Conservation (phyloP, 2,888 invertebrate species). For the Busseola fusca region DNA sequence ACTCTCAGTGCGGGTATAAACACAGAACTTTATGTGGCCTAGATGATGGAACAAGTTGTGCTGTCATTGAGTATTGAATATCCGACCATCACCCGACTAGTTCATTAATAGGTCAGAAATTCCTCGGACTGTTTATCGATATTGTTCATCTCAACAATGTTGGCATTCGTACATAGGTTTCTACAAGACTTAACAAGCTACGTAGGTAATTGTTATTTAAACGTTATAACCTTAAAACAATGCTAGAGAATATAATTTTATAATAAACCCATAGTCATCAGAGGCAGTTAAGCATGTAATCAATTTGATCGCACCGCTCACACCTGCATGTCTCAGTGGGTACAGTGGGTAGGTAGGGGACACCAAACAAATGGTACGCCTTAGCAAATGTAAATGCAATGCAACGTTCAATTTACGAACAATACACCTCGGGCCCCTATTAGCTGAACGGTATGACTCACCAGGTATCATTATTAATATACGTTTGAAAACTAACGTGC, state of each 20-base stretch:
- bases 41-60: not conserved
- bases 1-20: not conserved
- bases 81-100: conserved; percentile 4
- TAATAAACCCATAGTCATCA: conserved; percentile 36
- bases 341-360: conserved; percentile 39
- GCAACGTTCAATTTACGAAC: conserved; percentile 58
- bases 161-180: conserved; percentile 22
- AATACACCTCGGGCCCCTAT: conserved; percentile 55
- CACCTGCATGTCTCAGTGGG: conserved; percentile 57
- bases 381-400: conserved; percentile 58
- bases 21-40: not conserved
- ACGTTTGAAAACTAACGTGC: conserved; percentile 48
- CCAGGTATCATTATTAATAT: conserved; percentile 55
- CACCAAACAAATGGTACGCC: conserved; percentile 55
- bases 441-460: conserved; percentile 56
- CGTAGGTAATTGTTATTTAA: conserved; percentile 28
- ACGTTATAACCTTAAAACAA: conserved; percentile 19
- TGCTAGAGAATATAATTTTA: conserved; percentile 34
- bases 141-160: conserved; percentile 21
- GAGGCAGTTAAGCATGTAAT: conserved; percentile 49
- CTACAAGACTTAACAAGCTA: conserved; percentile 9
- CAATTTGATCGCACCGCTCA: conserved; percentile 55
- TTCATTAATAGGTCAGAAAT: conserved; percentile 23
- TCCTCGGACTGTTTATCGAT: conserved; percentile 12
- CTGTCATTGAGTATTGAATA: conserved; percentile 12